Percentiles rank a stretch among this genome's conserved stretches.
These are phyloP conservation scores for Mobula hypostoma DNA, from an alignment of 2,113 vertebrate genomes.

Conservation along the genomic window DNA sequence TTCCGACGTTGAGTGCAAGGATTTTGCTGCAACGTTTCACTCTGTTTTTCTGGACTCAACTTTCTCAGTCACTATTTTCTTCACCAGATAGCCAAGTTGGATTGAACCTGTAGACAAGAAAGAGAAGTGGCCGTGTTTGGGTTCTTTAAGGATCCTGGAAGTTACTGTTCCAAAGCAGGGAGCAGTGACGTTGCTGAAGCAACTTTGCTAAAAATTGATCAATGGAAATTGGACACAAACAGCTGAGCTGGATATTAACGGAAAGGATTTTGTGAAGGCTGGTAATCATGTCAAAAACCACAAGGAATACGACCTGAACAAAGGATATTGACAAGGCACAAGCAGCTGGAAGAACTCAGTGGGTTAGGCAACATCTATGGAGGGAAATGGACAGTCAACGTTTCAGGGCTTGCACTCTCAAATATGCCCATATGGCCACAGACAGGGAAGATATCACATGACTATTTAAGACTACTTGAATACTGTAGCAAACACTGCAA, in stretches of 20 bases:
- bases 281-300: background rate
- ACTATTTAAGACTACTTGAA: background rate
- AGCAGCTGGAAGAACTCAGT: too few relatives aligned
- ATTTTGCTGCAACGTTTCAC: too few relatives aligned
- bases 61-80: too few relatives aligned
- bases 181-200: background rate
- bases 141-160: background rate
- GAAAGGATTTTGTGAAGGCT: background rate
- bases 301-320: background rate
- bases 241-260: background rate
- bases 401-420: too few relatives aligned
- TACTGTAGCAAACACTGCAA: background rate
- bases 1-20: too few relatives aligned
- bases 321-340: too few relatives aligned
- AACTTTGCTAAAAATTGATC: background rate
- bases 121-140: background rate
- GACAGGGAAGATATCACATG: background rate
- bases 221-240: background rate
- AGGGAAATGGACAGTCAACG: too few relatives aligned
- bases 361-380: too few relatives aligned
- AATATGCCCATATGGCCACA: too few relatives aligned
- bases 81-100: too few relatives aligned
- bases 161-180: background rate
- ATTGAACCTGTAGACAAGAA: background rate
- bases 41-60: too few relatives aligned